Conservation (phyloP, 2,888 invertebrate species). For the Orgyia antiqua region DNA sequence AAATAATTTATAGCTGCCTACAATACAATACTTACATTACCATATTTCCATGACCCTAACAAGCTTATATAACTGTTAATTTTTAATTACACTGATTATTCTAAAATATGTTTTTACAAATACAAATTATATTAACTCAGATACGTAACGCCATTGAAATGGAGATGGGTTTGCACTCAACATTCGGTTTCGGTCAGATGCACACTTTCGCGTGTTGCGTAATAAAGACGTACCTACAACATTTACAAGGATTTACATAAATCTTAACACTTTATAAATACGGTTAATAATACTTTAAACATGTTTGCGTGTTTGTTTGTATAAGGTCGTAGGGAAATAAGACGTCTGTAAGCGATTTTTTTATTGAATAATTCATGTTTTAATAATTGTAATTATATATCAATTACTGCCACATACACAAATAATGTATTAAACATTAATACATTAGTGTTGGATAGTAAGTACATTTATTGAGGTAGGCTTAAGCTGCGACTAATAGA, state of each 20-base stretch:
- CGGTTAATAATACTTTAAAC: slow-evolving; percentile 17
- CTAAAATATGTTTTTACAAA: slow-evolving; percentile 6
- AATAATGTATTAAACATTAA: no score
- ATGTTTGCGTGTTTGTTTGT: slow-evolving; percentile 5
- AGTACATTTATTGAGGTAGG: no score
- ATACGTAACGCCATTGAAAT: slow-evolving; percentile 38
- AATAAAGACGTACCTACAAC: slow-evolving; percentile 22
- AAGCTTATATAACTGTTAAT: not conserved
- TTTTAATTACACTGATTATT: slow-evolving; percentile 3
- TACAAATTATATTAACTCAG: slow-evolving; percentile 5
- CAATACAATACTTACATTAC: no score
- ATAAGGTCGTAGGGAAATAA: slow-evolving; percentile 42
- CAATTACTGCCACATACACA: no score
- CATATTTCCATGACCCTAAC: not conserved
- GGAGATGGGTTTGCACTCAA: slow-evolving; percentile 33
- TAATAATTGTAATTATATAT: not conserved
- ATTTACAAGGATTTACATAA: slow-evolving; percentile 14
- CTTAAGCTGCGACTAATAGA: no score
- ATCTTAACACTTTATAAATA: slow-evolving; percentile 20
- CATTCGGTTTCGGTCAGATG: slow-evolving; percentile 43
- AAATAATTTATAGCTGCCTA: no score
- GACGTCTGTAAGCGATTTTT: slow-evolving; percentile 30
- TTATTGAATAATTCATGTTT: slow-evolving; percentile 25
- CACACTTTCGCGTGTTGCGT: slow-evolving; percentile 55
- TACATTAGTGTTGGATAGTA: no score